phyloP scores from a whole-genome alignment of 2,888 invertebrate species.

The Eristalis pertinax region DNA sequence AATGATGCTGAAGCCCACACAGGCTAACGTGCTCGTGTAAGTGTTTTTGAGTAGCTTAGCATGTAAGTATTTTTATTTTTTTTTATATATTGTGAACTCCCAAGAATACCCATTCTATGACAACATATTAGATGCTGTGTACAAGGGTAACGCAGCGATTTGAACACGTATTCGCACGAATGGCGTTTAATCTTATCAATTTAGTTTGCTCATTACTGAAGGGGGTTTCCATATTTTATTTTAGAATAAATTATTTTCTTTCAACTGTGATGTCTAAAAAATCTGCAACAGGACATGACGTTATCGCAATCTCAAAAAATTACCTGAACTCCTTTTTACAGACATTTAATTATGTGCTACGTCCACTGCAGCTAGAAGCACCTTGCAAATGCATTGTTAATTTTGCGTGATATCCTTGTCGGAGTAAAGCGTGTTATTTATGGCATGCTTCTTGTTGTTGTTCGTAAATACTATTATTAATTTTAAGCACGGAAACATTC shows the following conservation, averaged over 20 bases:
- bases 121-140: no score
- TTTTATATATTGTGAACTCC: neutral
- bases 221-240: no score
- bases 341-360: neutral
- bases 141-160: no score
- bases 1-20: slow-evolving; percentile 58
- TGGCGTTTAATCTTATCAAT: neutral
- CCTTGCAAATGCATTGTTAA: slow-evolving; percentile 12
- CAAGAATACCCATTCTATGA: neutral
- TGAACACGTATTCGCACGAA: neutral
- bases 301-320: no score
- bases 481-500: slow-evolving; percentile 57
- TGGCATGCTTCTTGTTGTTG: slow-evolving; percentile 57
- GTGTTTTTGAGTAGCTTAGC: neutral
- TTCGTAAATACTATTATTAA: slow-evolving; percentile 48
- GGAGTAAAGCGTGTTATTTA: slow-evolving; percentile 54
- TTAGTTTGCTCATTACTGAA: no score
- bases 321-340: no score
- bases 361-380: neutral
- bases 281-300: no score
- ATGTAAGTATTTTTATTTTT: neutral
- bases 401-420: slow-evolving; percentile 57
- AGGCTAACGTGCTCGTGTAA: slow-evolving; percentile 19
- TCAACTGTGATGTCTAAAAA: no score
- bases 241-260: no score